Conservation (phyloP, 2,888 invertebrate genomes). For the Strigamia crassipes region DNA sequence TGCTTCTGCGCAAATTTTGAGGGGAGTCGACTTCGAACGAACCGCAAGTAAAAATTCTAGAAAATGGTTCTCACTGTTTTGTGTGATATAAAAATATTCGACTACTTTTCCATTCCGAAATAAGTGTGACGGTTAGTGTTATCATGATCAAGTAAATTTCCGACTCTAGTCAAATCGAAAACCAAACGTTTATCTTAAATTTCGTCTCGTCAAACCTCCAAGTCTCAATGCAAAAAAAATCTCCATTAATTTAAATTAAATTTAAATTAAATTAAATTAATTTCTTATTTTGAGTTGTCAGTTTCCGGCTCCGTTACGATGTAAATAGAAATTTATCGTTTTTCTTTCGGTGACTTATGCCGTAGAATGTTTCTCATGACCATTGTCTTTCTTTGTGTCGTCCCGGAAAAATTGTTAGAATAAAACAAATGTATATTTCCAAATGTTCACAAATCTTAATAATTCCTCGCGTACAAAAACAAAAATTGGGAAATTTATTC, state of each 20-base stretch:
- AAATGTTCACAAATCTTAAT: conserved; percentile 2
- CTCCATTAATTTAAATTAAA: neutral
- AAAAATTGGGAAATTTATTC: conserved; percentile 3
- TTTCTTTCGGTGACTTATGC: neutral
- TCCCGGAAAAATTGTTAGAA: neutral
- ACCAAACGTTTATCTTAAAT: neutral
- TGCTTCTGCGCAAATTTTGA: conserved; percentile 6
- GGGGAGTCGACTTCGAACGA: neutral
- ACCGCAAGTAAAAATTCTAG: neutral
- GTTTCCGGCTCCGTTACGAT: neutral
- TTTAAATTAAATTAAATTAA: too few relatives aligned
- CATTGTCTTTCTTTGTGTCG: conserved; percentile 11
- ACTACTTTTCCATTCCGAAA: neutral
- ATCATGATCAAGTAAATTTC: conserved; percentile 14
- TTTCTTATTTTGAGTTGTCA: too few relatives aligned
- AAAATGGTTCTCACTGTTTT: neutral
- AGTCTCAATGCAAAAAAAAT: neutral
- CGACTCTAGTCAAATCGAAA: neutral
- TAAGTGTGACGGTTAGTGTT: conserved; percentile 1
- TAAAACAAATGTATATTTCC: neutral
- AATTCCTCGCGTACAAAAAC: too few relatives aligned
- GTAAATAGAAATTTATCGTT: neutral
- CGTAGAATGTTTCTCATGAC: neutral
- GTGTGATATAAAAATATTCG: neutral
- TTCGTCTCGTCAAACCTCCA: neutral